Conservation (phyloP, 2,888 invertebrate genomes). For the Buathra laborator region DNA sequence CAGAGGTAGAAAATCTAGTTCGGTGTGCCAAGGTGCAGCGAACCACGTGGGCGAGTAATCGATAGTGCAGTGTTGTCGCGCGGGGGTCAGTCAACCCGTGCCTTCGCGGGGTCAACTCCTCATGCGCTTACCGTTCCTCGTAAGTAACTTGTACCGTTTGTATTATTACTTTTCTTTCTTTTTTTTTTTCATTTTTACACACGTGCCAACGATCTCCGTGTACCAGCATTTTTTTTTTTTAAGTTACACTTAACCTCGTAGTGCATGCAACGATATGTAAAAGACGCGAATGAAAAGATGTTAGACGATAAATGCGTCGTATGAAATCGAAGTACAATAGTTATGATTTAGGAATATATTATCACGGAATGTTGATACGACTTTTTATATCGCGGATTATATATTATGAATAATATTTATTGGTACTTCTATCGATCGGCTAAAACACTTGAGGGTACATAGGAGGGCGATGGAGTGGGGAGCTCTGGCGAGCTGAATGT, state of each 20-base stretch:
- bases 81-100: conserved; percentile 83
- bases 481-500: neutral
- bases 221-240: neutral
- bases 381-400: neutral
- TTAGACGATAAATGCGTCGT: too few species aligned
- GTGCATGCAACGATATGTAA: neutral
- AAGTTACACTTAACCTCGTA: neutral
- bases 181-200: conserved; percentile 14
- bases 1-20: conserved; percentile 73
- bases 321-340: too few species aligned
- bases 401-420: conserved; percentile 35
- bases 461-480: neutral
- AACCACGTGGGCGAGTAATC: conserved; percentile 83
- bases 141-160: conserved; percentile 57
- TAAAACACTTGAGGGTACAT: neutral
- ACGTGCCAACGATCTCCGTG: neutral
- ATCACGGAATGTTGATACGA: too few species aligned
- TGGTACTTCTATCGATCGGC: conserved; percentile 41
- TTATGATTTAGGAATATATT: too few species aligned
- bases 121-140: conserved; percentile 72
- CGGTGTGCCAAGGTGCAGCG: conserved; percentile 80
- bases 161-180: conserved; percentile 14
- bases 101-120: conserved; percentile 80
- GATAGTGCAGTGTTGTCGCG: conserved; percentile 84
- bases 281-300: neutral